Base-by-base conservation (phyloP, 2,888 invertebrate species). In the Erebia ligea region DNA sequence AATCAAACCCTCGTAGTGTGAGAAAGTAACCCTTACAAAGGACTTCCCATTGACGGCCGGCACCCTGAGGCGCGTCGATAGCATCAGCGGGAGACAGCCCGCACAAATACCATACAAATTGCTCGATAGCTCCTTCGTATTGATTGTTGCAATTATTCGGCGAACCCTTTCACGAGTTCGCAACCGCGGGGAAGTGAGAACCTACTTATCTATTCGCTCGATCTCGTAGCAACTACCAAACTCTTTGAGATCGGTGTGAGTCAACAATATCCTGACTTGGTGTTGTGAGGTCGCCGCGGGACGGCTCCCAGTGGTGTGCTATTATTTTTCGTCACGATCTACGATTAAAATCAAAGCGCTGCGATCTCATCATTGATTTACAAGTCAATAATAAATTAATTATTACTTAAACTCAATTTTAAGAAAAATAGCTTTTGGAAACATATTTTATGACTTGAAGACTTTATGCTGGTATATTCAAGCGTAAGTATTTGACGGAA, bases 21-120 rank as follows among this genome's bases (percentile, higher is more conserved):
- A 92, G 92, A 92, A 91, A 87, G 81, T 85, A 84, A 82, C 85
- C 80, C 80, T 83, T 78, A 80, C 84, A 86, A 86, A 83, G 81
- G 84, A 83, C 90, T 91, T 90, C 67, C 90, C 91, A 91, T 82
- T 87, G 71, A 73, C 73, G 75, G 68, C 71, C 71, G 89, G 86
- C 90, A 82, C 92, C 92, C 92, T 79, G 85, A 89, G 82, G 88
- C 78, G 90, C 79, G 79, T 78, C 85, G 91, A 91, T 91, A 90
- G 84, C 86, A 92, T 91, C 92, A 88, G 87, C 90, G 89, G 90
- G 89, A 88, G 90, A 90, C 92, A 91, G 87, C 92, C 93, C 92
- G 92, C 92, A 93, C 92, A 91, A 91, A 92, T 89, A 91, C 90
- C 91, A 89, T 91, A 93, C 92, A 92, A 93, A 92, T 92, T 90